Evolutionary conservation across 2,113 vertebrate species (phyloP), one percentile per base, ranked within the genome.

Genomic region (Callithrix jacchus): DNA sequence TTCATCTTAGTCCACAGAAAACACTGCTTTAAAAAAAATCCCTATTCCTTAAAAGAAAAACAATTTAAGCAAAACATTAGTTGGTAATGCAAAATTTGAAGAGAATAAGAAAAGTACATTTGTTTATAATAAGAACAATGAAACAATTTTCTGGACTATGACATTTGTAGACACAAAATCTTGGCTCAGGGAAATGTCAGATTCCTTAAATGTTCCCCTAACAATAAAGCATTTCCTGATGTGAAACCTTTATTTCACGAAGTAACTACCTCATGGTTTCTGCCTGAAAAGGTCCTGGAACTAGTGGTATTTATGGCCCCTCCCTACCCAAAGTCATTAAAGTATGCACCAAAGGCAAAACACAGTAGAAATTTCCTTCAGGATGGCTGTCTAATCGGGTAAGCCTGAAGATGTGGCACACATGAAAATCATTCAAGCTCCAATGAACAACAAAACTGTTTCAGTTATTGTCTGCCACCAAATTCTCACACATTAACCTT

Each of bases 121-220:
- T 89, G 14, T 82, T 93, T 89, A 89, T 32, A 68, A 32, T 64
- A 85, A 91, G 56, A 89, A 92, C 17, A 30, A 90, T 77, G 61
- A 77, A 87, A 93, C 37, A 80, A 66, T 84, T 92, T 87, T 83
- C 61, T 95, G 49, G 81, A 82, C 74, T 47, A 52, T 88, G 87
- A 96, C 90, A 97, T 96, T 95, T 97, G 49, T 77, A 83, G 74
- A 91, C 47, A 70, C 5, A 83, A 87, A 96, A 77, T 93, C 79
- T 81, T 93, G 49, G 86, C 82, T 86, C 71, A 47, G 61, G 54
- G 54, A 97, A 97, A 98, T 97, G 94, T 96, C 66, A 97, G 42
- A 90, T 70, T 94, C 61, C 45, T 96, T 96, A 94, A 94, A 64
- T 84, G 68, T 93, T 42, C 35, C 30, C 17, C 61, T 47, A 79